A percentile compares a stretch with the other conserved stretches of the same genome.
These are phyloP conservation scores for Gibbula magus DNA, from an alignment of 2,888 invertebrate genomes.

Conservation along the genomic window DNA sequence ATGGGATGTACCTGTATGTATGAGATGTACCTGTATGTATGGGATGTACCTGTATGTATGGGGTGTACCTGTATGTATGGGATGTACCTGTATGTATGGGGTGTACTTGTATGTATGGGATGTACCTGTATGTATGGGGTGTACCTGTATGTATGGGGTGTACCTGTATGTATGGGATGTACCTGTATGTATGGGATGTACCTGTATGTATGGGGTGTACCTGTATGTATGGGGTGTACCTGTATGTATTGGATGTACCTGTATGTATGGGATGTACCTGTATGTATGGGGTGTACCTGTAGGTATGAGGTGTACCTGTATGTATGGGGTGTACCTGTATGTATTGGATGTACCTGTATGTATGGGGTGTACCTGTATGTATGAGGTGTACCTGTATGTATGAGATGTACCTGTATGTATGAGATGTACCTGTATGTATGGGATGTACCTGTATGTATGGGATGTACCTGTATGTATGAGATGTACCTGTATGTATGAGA, in stretches of 20 bases:
- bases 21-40: slow-evolving; percentile 82
- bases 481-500: slow-evolving; percentile 85
- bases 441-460: too few species aligned
- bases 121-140: slow-evolving; percentile 75
- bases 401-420: slow-evolving; percentile 80
- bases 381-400: too few species aligned
- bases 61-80: slow-evolving; percentile 79
- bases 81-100: slow-evolving; percentile 84
- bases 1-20: slow-evolving; percentile 82
- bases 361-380: slow-evolving; percentile 81
- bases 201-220: too few species aligned
- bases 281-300: slow-evolving; percentile 93
- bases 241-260: slow-evolving; percentile 76
- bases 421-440: slow-evolving; percentile 82
- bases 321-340: slow-evolving; percentile 92
- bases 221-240: slow-evolving; percentile 88
- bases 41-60: too few species aligned
- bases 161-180: slow-evolving; percentile 93
- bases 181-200: slow-evolving; percentile 62
- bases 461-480: slow-evolving; percentile 77
- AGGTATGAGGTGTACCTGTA: slow-evolving; percentile 92
- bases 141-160: slow-evolving; percentile 87
- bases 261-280: too few species aligned
- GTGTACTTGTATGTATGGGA: too few species aligned
- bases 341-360: slow-evolving; percentile 84